Conservation (phyloP, 1,140 invertebrate species). For the Paramacrobiotus metropolitanus region DNA sequence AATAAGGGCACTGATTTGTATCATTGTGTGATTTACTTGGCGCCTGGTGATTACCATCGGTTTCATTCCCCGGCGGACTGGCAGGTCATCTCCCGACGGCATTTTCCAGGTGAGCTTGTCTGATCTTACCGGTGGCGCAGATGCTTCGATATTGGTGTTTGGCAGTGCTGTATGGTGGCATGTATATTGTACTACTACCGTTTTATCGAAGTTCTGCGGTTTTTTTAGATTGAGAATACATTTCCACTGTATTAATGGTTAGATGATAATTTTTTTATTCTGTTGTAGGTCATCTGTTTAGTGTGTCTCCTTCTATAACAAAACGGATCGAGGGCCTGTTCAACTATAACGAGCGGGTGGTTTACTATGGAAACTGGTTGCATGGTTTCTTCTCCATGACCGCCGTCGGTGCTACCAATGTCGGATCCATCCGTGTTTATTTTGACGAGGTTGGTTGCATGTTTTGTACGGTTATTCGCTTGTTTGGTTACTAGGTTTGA, state of each 20-base stretch:
- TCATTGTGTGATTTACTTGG: constrained; percentile 84
- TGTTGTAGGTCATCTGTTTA: constrained; percentile 56
- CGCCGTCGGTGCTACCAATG: constrained; percentile 93
- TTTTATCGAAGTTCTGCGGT: too few species aligned
- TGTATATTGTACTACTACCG: too few species aligned
- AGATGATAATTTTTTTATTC: constrained; percentile 11
- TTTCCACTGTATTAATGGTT: too few species aligned
- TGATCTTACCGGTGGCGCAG: too few species aligned
- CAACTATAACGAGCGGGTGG: constrained; percentile 76
- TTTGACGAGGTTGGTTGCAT: constrained; percentile 41
- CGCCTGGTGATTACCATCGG: constrained; percentile 92
- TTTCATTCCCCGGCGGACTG: constrained; percentile 90
- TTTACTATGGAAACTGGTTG: constrained; percentile 77
- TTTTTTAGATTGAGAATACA: too few species aligned
- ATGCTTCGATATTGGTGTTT: too few species aligned
- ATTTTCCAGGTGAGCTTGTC: constrained; percentile 57
- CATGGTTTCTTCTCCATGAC: constrained; percentile 93
- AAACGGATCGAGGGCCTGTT: constrained; percentile 71
- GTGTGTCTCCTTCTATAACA: constrained; percentile 71
- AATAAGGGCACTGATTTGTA: constrained; percentile 47
- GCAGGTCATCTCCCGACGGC: constrained; percentile 53
- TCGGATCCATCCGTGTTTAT: constrained; percentile 79
- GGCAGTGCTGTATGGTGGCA: too few species aligned
- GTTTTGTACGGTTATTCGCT: not conserved
- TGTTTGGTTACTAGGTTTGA: not conserved